Conservation (phyloP, 2,888 invertebrate genomes). For the Tachina grossa region DNA sequence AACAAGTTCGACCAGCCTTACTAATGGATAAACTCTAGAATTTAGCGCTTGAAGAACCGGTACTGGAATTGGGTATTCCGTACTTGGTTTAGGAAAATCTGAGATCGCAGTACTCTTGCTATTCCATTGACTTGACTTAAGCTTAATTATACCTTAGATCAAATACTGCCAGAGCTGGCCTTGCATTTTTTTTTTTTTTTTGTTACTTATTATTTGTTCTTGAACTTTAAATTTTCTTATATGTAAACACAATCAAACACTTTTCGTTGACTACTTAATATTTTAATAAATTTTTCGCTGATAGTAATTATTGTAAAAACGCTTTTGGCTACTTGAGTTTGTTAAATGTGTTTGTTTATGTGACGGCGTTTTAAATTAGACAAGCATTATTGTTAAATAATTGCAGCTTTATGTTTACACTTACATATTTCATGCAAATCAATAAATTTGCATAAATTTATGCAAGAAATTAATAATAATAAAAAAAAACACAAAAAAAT, state of each 20-base stretch:
- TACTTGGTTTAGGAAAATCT: no score
- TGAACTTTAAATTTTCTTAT: neutral
- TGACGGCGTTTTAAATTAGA: slow-evolving; percentile 5
- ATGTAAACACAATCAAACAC: neutral
- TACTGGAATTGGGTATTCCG: no score
- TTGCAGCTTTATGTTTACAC: slow-evolving; percentile 2
- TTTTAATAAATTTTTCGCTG: neutral
- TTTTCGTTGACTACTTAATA: neutral
- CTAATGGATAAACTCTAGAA: no score
- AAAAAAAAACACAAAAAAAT: neutral
- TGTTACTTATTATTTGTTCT: neutral
- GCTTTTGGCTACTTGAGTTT: neutral
- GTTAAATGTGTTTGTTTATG: neutral
- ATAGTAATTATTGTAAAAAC: neutral
- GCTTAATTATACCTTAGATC: no score
- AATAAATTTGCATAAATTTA: slow-evolving; percentile 32
- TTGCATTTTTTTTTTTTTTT: no score
- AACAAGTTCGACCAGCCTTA: no score
- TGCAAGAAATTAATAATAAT: neutral
- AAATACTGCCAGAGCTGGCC: no score
- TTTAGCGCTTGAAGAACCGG: no score
- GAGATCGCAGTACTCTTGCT: no score
- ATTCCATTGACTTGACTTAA: no score
- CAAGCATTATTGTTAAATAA: slow-evolving; percentile 17
- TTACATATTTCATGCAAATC: slow-evolving; percentile 36